A percentile compares a stretch with the other conserved stretches of the same genome.
Conservation (phyloP, 1,140 invertebrate genomes). For the Drosophila cardini region DNA sequence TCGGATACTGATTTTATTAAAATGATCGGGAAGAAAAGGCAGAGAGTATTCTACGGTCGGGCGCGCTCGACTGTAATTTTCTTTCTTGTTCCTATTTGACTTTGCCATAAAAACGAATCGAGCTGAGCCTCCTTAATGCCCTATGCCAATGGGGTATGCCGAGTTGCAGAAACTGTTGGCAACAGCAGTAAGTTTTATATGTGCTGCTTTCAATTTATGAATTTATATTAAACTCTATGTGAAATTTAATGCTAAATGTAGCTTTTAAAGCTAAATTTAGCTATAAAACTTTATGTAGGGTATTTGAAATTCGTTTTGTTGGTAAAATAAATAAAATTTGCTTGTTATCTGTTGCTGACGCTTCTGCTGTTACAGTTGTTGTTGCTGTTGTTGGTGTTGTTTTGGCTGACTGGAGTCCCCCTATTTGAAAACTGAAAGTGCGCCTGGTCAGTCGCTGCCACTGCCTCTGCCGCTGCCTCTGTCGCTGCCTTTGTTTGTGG, state of each 20-base stretch:
- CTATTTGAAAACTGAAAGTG: conserved; percentile 80
- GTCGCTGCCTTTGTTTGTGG: conserved; percentile 13
- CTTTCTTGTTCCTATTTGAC: conserved; percentile 83
- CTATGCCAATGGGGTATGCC: conserved; percentile 7
- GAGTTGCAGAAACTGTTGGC: no score
- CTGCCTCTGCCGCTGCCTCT: conserved; percentile 1
- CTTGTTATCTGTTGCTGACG: conserved; percentile 72
- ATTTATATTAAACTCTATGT: neutral
- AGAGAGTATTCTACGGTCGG: no score
- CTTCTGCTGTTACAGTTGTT: conserved; percentile 43
- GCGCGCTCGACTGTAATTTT: no score
- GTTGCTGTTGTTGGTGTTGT: conserved; percentile 30
- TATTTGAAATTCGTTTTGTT: conserved; percentile 20
- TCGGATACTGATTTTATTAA: no score
- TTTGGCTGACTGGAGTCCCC: conserved; percentile 30
- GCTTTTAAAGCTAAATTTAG: neutral
- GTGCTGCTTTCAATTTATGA: no score
- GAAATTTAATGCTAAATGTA: no score
- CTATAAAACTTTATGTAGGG: neutral
- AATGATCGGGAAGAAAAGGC: no score
- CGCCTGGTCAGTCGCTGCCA: conserved; percentile 58
- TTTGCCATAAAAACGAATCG: conserved; percentile 79
- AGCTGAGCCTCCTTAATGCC: conserved; percentile 47
- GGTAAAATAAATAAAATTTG: conserved; percentile 29
- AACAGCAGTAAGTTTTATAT: no score